Evolutionary conservation across 2,113 vertebrate genomes (phyloP), one percentile per base, ranked within the genome.

Genomic region (Megaceryle maxima): DNA sequence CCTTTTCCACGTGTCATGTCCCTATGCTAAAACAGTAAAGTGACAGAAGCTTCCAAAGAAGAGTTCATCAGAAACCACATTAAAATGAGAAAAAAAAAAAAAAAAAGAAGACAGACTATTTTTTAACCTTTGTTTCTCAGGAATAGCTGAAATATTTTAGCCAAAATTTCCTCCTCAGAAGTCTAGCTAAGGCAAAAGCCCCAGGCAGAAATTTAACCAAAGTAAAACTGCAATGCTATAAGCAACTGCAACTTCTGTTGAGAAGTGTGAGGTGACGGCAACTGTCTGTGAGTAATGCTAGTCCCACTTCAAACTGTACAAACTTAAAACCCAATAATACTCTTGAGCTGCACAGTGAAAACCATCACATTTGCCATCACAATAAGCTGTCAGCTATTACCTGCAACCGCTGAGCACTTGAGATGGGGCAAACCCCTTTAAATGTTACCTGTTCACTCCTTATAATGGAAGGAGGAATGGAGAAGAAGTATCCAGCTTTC

Each of bases 401-500:
- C 16, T 46, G 60, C 56, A 55, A 63, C 11, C 35, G 39, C 25
- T 18, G 62, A 70, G 53, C 41, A 68, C 3, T 46, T 0, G 1
- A 77, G 29, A 33, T 57, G n/a, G 12, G 48, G 29, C 13, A 83
- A 57, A 56, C 1, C 24, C 26, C 39, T 79, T 64, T 33, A 67
- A 91, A 51, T 0, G 1, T 94, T 98, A 99, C 99, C 99, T 99
- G 99, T 69, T 98, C 98, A 94, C 99, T 99, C 96, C 99, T 98
- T 88, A 99, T 59, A 87, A 99, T 98, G 31, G 99, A 99, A 16
- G 99, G 99, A 67, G 99, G 99, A 78, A 99, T 98, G 29, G 99
- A 99, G 90, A 99, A 99, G 95, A 92, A 99, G 95, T 98, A 99
- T 11, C 99, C 99, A 57, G 99, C 99, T 91, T 97, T 98, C 22